A percentile compares a stretch with the other conserved stretches of the same genome.
Evolutionary conservation across 1,140 invertebrate species (phyloP).

Genomic region (Ceratina japonica): DNA sequence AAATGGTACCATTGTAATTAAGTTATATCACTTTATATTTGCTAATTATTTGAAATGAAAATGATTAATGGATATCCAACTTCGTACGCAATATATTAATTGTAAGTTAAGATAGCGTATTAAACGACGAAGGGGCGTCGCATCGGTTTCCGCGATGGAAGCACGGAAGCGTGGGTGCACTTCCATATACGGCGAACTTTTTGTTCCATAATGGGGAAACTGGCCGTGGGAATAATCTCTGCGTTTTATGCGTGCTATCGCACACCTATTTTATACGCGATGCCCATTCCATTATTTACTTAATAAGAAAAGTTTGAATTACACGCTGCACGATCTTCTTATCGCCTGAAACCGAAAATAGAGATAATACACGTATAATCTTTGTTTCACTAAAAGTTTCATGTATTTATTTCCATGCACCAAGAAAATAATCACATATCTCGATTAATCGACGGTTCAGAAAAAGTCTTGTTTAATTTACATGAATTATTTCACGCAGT

Average conservation of each 20-base stretch:
- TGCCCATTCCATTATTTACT: conserved; percentile 29
- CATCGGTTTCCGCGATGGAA: background rate
- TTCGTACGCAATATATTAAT: background rate
- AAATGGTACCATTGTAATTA: too few species aligned
- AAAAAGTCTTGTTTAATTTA: too few species aligned
- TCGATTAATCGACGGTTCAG: too few species aligned
- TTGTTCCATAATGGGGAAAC: conserved; percentile 1
- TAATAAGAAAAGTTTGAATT: conserved; percentile 27
- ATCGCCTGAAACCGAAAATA: background rate
- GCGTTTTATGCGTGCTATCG: conserved; percentile 41
- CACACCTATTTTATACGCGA: conserved; percentile 7
- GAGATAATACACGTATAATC: too few species aligned
- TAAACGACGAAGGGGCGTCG: conserved; percentile 2
- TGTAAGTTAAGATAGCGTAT: conserved; percentile 20
- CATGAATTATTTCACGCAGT: too few species aligned
- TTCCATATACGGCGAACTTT: conserved; percentile 46
- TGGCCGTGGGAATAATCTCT: conserved; percentile 24
- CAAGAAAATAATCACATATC: too few species aligned
- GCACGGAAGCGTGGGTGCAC: background rate
- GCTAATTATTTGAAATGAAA: too few species aligned
- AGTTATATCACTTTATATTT: too few species aligned
- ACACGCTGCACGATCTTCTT: background rate
- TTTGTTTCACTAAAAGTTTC: too few species aligned
- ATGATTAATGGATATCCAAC: too few species aligned
- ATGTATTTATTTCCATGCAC: too few species aligned